Evolutionary conservation across 2,888 invertebrate species (phyloP).

Genomic region (Hanleya hanleyi): DNA sequence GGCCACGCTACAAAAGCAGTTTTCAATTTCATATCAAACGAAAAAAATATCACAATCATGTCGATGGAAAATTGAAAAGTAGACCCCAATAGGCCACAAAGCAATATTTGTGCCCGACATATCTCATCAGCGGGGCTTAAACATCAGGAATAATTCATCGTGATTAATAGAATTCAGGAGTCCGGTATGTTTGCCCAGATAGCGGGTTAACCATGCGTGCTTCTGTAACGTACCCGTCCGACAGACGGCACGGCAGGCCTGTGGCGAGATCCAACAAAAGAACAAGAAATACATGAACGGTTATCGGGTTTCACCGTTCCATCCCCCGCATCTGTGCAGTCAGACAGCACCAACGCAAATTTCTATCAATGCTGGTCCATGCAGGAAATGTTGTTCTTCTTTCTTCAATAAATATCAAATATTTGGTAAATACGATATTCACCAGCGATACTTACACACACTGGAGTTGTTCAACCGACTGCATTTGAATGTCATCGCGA

Average conservation of each 20-base stretch:
- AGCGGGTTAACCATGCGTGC: neutral
- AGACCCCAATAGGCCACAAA: neutral
- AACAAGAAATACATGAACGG: neutral
- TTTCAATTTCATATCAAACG: neutral
- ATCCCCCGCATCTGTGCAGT: neutral
- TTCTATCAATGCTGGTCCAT: too few relatives aligned
- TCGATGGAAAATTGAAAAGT: conserved; percentile 4
- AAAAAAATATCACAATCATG: conserved; percentile 9
- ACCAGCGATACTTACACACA: too few relatives aligned
- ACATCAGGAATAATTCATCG: conserved; percentile 7
- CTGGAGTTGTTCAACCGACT: too few relatives aligned
- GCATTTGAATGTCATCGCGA: too few relatives aligned
- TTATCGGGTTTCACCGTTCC: neutral
- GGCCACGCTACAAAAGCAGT: neutral
- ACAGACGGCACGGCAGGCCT: neutral
- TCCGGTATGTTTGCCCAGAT: neutral
- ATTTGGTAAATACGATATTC: too few relatives aligned
- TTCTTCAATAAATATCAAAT: too few relatives aligned
- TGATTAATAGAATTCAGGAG: neutral
- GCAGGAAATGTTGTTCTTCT: too few relatives aligned
- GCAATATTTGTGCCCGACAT: neutral
- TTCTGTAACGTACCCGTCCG: neutral
- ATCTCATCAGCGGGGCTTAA: neutral
- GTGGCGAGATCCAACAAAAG: neutral
- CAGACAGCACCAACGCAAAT: neutral